These are phyloP conservation scores for Nebria ingens DNA, from an alignment of 1,140 invertebrate species.

Conservation along the genomic window DNA sequence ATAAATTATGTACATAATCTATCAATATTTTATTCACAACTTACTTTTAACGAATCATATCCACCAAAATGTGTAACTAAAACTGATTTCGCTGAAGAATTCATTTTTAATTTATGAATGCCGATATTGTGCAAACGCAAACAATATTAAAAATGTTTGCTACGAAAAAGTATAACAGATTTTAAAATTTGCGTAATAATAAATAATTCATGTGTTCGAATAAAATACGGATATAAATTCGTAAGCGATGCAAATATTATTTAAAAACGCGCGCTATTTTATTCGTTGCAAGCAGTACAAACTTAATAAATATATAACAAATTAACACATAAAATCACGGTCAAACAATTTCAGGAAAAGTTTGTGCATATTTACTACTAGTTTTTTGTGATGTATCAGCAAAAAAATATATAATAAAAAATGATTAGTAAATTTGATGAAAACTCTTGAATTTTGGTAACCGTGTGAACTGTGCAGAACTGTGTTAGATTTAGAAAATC, in stretches of 20 bases:
- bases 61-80: conserved; percentile 24
- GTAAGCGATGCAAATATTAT: too few relatives aligned
- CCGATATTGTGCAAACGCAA: not conserved
- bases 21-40: conserved; percentile 13
- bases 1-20: not conserved
- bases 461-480: too few relatives aligned
- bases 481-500: not conserved
- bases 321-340: too few relatives aligned
- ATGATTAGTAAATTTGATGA: too few relatives aligned
- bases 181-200: not conserved
- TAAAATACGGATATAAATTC: not conserved
- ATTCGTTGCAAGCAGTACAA: too few relatives aligned
- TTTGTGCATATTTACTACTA: too few relatives aligned
- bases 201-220: not conserved
- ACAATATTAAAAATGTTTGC: not conserved
- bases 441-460: not conserved
- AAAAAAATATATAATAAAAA: too few relatives aligned
- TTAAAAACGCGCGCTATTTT: too few relatives aligned
- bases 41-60: conserved; percentile 25
- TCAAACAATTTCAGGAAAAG: too few relatives aligned
- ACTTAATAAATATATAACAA: too few relatives aligned
- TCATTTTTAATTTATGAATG: not conserved
- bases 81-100: conserved; percentile 17
- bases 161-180: not conserved
- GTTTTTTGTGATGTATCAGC: too few relatives aligned